These are phyloP conservation scores for Theropithecus gelada DNA, from an alignment of 2,113 vertebrate species.

Conservation along the genomic window DNA sequence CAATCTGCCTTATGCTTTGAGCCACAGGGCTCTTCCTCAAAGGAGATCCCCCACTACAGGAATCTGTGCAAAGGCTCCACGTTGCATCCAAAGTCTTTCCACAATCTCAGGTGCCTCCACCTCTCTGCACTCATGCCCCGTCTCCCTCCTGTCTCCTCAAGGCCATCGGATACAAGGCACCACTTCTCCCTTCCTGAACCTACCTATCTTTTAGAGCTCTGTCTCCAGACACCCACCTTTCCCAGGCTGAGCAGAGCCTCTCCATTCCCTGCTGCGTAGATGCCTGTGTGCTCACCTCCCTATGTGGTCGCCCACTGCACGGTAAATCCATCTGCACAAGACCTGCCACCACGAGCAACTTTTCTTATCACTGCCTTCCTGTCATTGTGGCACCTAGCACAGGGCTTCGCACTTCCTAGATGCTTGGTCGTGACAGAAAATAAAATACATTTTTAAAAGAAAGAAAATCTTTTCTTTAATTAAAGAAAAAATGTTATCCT, in stretches of 20 bases:
- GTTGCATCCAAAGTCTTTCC: background rate
- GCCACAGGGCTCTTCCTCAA: too few relatives aligned
- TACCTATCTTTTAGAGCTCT: background rate
- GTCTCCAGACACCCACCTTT: background rate
- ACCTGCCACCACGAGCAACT: fast-evolving
- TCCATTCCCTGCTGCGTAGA: background rate
- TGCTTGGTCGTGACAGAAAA: background rate
- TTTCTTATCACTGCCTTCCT: background rate
- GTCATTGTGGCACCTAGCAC: too few relatives aligned
- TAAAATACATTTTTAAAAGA: background rate
- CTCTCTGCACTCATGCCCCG: background rate
- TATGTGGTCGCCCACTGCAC: fast-evolving
- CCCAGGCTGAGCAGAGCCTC: background rate
- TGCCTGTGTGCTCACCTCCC: background rate
- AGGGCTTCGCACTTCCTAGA: background rate
- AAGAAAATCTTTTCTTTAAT: background rate
- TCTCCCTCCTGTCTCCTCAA: too few relatives aligned
- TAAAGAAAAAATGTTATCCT: background rate
- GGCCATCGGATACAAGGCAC: background rate
- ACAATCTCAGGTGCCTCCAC: fast-evolving
- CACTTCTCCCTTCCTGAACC: background rate
- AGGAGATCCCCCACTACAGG: fast-evolving
- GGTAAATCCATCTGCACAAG: background rate
- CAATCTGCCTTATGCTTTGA: background rate
- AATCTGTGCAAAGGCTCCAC: background rate